Evolutionary conservation across 1,140 invertebrate genomes (phyloP).

Genomic region (Armadillidium nasatum): DNA sequence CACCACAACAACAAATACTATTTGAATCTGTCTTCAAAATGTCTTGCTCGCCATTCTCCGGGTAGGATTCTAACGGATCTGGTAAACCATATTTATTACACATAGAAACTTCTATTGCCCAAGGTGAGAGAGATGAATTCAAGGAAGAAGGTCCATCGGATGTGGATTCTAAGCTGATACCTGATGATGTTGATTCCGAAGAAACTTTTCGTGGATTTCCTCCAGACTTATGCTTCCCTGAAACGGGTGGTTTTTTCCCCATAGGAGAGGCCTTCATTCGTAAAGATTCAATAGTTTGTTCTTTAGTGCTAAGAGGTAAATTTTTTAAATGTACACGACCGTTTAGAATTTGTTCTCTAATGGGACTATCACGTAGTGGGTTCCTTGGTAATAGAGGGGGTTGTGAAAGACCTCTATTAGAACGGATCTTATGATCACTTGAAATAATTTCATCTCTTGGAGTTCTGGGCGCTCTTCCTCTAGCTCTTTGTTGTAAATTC

Average conservation of each 20-base stretch:
- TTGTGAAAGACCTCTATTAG: not conserved
- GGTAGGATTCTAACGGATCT: not conserved
- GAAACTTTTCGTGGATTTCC: not conserved
- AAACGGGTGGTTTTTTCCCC: not conserved
- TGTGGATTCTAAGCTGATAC: not conserved
- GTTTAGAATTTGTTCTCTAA: not conserved
- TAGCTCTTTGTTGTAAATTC: not conserved
- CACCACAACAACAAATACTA: not conserved
- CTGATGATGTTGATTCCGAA: not conserved
- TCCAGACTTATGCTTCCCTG: not conserved
- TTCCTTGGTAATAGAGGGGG: not conserved
- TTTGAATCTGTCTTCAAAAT: not conserved
- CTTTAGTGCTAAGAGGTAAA: not conserved
- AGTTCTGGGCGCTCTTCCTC: not conserved
- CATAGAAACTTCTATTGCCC: not conserved
- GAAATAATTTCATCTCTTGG: not conserved
- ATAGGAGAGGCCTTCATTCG: not conserved
- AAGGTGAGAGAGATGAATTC: not conserved
- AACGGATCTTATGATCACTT: not conserved
- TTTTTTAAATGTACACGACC: not conserved
- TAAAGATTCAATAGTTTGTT: not conserved
- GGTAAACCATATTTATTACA: constrained; percentile 1
- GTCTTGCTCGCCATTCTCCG: not conserved
- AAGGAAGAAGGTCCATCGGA: not conserved
- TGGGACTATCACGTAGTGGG: not conserved